A percentile compares a stretch with the other conserved stretches of the same genome.
phyloP scores from a whole-genome alignment of 2,797 vertebrate species.

The Gallinago nigripennis region DNA sequence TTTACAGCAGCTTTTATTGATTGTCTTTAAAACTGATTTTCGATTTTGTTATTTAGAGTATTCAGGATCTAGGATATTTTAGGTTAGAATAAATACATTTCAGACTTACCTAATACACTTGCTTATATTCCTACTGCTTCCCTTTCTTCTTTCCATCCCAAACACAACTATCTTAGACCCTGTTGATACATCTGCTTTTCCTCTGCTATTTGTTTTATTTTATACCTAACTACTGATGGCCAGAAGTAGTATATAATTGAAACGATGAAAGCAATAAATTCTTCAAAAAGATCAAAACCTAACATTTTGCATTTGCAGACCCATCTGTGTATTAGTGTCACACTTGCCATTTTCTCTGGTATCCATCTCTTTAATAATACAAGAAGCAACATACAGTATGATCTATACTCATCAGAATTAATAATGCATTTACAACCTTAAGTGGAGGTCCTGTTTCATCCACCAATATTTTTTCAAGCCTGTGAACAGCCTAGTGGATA shows the following conservation, averaged over 20 bases:
- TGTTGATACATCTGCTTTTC: neutral
- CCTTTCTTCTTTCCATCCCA: neutral
- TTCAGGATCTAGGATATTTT: neutral
- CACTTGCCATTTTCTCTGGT: neutral
- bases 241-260: neutral
- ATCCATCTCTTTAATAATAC: neutral
- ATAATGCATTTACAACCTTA: neutral
- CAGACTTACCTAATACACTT: neutral
- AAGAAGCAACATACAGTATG: neutral
- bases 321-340: neutral
- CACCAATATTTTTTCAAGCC: neutral
- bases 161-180: neutral
- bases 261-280: neutral
- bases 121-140: neutral
- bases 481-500: neutral
- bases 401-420: neutral
- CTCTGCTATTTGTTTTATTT: neutral
- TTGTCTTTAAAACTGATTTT: neutral
- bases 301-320: accelerated
- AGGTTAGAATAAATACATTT: neutral
- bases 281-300: neutral
- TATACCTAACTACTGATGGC: neutral
- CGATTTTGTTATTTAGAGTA: neutral
- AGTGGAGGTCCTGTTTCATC: neutral
- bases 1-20: neutral